A percentile compares a stretch with the other conserved stretches of the same genome.
phyloP scores from a whole-genome alignment of 2,797 vertebrate species.

The Coregonus ussuriensis region DNA sequence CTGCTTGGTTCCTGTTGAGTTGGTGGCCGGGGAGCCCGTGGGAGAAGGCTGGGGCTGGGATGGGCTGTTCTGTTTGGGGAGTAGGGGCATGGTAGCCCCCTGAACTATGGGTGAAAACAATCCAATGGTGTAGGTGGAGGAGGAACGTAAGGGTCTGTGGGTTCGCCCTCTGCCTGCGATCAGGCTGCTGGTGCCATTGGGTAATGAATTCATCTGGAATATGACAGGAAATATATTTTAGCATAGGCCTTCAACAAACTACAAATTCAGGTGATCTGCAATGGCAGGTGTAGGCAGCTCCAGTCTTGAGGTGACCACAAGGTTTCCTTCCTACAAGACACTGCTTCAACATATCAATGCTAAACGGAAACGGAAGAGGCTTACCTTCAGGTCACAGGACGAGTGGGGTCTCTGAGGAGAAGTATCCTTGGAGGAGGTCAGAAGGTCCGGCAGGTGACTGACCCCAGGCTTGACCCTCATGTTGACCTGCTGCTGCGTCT shows the following conservation, averaged over 20 bases:
- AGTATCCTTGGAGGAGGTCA: constrained; percentile 70
- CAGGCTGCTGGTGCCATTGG: constrained; percentile 69
- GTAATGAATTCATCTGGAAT: constrained; percentile 42
- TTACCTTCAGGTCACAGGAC: constrained; percentile 81
- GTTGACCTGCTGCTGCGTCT: constrained; percentile 33
- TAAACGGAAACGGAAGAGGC: neutral
- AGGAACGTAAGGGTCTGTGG: constrained; percentile 23
- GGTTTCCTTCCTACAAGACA: neutral
- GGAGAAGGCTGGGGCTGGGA: constrained; percentile 70
- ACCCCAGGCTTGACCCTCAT: constrained; percentile 44
- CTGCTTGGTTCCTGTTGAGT: constrained; percentile 76
- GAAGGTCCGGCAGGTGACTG: constrained; percentile 62
- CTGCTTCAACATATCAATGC: neutral
- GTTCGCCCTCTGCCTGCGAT: constrained; percentile 36
- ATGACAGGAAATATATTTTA: neutral
- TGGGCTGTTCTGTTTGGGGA: constrained; percentile 58
- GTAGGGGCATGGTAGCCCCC: constrained; percentile 45
- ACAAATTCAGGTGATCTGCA: neutral
- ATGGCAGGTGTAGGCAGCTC: too few relatives aligned
- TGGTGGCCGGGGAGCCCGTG: constrained; percentile 73
- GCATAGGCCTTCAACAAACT: neutral
- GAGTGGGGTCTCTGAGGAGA: constrained; percentile 68
- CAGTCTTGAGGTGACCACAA: too few relatives aligned
- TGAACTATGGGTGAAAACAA: constrained; percentile 39
- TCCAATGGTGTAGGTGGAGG: constrained; percentile 39